phyloP scores from a whole-genome alignment of 2,888 invertebrate species.

The Zygogramma bicolorata region DNA sequence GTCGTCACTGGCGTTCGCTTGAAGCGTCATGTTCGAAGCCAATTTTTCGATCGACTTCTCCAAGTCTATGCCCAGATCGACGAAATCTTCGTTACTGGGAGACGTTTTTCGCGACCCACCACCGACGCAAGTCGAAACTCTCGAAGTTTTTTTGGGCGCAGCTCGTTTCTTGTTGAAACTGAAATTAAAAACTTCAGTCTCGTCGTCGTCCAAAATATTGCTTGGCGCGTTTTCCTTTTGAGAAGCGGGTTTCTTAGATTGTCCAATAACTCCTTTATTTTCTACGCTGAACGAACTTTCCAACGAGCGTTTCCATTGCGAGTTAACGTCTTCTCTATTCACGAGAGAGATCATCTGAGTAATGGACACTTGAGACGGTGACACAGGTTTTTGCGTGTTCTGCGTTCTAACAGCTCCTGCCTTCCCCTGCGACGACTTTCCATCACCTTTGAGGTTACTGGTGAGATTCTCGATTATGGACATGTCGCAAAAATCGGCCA shows the following conservation, averaged over 20 bases:
- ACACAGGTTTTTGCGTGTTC: not conserved
- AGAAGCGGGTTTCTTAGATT: not conserved
- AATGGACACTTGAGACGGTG: slow-evolving; percentile 16
- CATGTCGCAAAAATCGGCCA: slow-evolving; percentile 24
- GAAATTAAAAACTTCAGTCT: slow-evolving; percentile 23
- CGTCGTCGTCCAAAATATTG: slow-evolving; percentile 9
- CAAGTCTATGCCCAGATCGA: not conserved
- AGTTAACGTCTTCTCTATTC: not conserved
- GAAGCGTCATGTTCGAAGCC: slow-evolving; percentile 10
- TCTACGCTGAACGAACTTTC: not conserved
- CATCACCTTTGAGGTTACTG: not conserved
- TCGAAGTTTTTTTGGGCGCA: not conserved
- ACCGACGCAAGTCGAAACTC: not conserved
- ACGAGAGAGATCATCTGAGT: slow-evolving; percentile 27
- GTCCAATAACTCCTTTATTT: not conserved
- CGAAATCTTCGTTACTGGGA: not conserved
- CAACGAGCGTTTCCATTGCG: not conserved
- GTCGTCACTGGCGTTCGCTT: slow-evolving; percentile 46
- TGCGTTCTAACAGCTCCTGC: not conserved
- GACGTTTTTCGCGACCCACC: not conserved
- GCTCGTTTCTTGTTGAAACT: slow-evolving; percentile 19
- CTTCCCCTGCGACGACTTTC: not conserved
- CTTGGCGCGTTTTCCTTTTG: slow-evolving; percentile 17
- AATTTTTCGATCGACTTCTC: slow-evolving; percentile 17
- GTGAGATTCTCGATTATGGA: not conserved